Conservation (phyloP, 1,140 invertebrate genomes). For the Drosophila quadrilineata region DNA sequence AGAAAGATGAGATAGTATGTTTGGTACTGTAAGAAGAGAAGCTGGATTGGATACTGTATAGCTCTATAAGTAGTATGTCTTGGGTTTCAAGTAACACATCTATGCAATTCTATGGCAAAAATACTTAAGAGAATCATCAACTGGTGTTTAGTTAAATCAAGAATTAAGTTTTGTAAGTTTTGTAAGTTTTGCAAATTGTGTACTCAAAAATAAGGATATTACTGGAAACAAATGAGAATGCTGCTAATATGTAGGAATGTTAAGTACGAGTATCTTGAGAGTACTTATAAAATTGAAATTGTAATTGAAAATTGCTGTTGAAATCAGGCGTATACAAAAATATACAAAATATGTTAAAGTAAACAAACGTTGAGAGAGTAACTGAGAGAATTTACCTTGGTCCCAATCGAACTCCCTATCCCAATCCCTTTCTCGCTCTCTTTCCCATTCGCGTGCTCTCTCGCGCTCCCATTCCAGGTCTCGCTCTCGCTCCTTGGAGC, state of each 20-base stretch:
- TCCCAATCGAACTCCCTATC: conserved; percentile 81
- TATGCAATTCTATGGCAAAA: conserved; percentile 20
- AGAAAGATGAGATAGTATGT: conserved; percentile 2
- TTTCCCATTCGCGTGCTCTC: conserved; percentile 77
- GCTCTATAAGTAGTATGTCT: conserved; percentile 2
- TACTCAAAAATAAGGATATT: conserved; percentile 10
- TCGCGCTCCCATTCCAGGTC: conserved; percentile 77
- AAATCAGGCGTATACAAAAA: conserved; percentile 31
- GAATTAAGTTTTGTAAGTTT: too few species aligned
- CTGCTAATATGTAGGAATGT: conserved; percentile 1
- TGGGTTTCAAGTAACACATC: too few species aligned
- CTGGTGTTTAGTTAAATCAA: conserved; percentile 4
- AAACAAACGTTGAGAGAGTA: conserved; percentile 41
- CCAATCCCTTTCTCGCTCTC: conserved; percentile 81
- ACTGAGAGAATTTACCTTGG: conserved; percentile 75
- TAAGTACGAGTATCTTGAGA: conserved; percentile 5
- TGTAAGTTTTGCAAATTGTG: background rate
- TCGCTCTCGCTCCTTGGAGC: conserved; percentile 66
- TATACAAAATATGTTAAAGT: conserved; percentile 44
- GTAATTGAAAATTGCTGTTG: conserved; percentile 35
- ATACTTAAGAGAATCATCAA: conserved; percentile 14
- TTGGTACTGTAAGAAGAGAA: conserved; percentile 16
- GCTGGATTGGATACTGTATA: conserved; percentile 6
- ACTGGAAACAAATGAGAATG: too few species aligned
- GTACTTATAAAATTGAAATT: too few species aligned